A percentile compares a stretch with the other conserved stretches of the same genome.
Evolutionary conservation across 1,140 invertebrate species (phyloP).

Genomic region (Aphidius gifuensis): DNA sequence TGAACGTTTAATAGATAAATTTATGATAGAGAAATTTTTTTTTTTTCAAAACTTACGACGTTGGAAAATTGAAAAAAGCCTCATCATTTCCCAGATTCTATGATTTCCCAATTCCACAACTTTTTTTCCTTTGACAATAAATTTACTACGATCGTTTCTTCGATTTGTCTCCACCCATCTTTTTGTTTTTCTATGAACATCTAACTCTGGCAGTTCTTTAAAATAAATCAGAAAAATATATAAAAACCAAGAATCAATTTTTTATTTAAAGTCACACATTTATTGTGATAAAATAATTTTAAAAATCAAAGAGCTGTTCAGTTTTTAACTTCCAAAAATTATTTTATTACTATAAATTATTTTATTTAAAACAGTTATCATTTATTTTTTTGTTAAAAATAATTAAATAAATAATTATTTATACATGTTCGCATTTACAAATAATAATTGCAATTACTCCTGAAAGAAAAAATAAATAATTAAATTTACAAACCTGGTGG

Average conservation of each 20-base stretch:
- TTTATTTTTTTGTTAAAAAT: no score
- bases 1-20: background rate
- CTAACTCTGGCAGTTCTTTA: slow-evolving; percentile 30
- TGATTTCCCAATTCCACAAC: slow-evolving; percentile 65
- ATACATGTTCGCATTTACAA: no score
- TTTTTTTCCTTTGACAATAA: slow-evolving; percentile 57
- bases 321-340: no score
- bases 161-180: slow-evolving; percentile 56
- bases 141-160: slow-evolving; percentile 61
- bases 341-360: no score
- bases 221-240: slow-evolving; percentile 21
- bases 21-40: background rate
- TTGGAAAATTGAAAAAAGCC: slow-evolving; percentile 20
- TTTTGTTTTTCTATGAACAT: slow-evolving; percentile 57
- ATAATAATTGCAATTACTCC: no score
- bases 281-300: no score
- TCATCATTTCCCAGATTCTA: slow-evolving; percentile 57
- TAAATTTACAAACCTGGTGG: slow-evolving; percentile 41
- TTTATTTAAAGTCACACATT: background rate
- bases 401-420: no score
- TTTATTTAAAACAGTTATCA: no score
- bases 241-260: slow-evolving; percentile 12
- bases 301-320: no score
- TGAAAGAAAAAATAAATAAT: background rate
- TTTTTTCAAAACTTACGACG: slow-evolving; percentile 17